Percentiles rank a stretch among this genome's conserved stretches.
phyloP scores from a whole-genome alignment of 2,888 invertebrate genomes.

The Biston betularia region DNA sequence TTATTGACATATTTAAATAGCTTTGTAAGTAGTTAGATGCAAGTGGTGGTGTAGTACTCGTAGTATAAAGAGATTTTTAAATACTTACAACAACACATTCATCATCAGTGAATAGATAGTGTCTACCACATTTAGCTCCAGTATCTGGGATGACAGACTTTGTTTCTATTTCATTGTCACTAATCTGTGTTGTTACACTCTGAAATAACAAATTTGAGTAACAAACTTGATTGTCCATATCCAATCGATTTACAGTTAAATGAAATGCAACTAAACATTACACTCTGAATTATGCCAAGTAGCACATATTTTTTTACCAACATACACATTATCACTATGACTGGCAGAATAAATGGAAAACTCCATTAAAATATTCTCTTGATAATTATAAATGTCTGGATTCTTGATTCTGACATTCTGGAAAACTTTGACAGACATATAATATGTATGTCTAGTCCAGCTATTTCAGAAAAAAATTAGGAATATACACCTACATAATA shows the following conservation, averaged over 20 bases:
- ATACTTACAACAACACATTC: slow-evolving; percentile 75
- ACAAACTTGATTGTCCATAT: background rate
- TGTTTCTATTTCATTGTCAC: slow-evolving; percentile 79
- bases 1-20: background rate
- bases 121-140: slow-evolving; percentile 70
- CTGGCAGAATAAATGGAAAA: too few relatives aligned
- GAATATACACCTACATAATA: too few relatives aligned
- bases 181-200: slow-evolving; percentile 84
- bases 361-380: too few relatives aligned
- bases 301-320: too few relatives aligned
- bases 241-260: background rate
- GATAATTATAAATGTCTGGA: too few relatives aligned
- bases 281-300: background rate
- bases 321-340: too few relatives aligned
- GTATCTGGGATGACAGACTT: slow-evolving; percentile 71
- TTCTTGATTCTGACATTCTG: too few relatives aligned
- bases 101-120: slow-evolving; percentile 74
- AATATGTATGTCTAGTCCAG: too few relatives aligned
- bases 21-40: background rate
- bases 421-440: too few relatives aligned
- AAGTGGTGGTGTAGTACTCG: background rate
- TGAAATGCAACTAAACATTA: background rate
- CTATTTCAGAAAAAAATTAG: too few relatives aligned
- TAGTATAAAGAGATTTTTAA: too few relatives aligned
- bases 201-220: slow-evolving; percentile 51